Evolutionary conservation across 2,888 invertebrate genomes (phyloP), one percentile per base, ranked within the genome.

Genomic region (Vesta saturnalis): DNA sequence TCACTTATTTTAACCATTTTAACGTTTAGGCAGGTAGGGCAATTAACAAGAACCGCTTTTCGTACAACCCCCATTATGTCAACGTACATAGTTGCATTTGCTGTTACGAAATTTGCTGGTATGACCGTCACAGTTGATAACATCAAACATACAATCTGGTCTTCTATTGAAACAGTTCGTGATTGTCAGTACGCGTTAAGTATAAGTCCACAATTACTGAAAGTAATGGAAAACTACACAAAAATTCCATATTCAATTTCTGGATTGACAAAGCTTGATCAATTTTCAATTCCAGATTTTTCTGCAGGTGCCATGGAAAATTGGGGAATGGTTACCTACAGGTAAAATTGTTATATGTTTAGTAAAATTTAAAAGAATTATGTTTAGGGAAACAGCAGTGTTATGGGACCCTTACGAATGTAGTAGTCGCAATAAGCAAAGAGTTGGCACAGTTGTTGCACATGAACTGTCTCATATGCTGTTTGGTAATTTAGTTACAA

Each of bases 251-350:
- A 89, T 74, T 81, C 86, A 58, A 73, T 80, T 1, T 88, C 90
- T 76, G 87, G 86, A 0, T 85, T 92, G 66, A 85, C 90, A 3
- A 95, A 95, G 80, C 87, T 95, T 82, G 93, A 95, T 78, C 90
- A 95, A 78, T 90, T 94, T 12, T 95, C 94, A 0, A 87, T 96
- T 67, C 91, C 94, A 0, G 94, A 95, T 80, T 94, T 95, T 81
- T 87, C 88, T 55, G 91, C 92, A 71, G 94, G 93, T 49, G 95
- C 95, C 59, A 95, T 96, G 95, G 95, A 95, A 81, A 96, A 96
- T 81, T 96, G 95, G 95, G 96, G 95, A 5, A 85, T 96, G 18
- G 87, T 95, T 5, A 95, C 93, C 1, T 96, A 92, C 83, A 89
- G 89, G 91, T 91, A 14, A 23, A 15, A 43, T 35, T n/a, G n/a